Percentiles rank a stretch among this genome's conserved stretches.
Conservation (phyloP, 2,797 vertebrate genomes). For the Strix occidentalis region DNA sequence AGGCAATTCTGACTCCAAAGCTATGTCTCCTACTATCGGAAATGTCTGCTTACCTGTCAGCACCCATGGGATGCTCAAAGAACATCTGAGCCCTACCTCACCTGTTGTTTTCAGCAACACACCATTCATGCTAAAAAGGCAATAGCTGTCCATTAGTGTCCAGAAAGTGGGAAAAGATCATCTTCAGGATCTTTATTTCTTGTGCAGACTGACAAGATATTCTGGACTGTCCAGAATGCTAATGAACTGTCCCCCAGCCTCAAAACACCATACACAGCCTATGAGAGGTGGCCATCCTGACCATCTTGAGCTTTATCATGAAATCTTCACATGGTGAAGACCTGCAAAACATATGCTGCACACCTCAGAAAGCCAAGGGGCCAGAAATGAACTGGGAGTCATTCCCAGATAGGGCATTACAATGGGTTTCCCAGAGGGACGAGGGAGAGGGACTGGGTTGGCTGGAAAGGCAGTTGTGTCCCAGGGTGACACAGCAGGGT, state of each 20-base stretch:
- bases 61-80: not conserved
- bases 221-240: not conserved
- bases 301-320: not conserved
- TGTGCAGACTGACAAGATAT: not conserved
- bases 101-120: not conserved
- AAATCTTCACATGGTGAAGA: not conserved
- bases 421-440: not conserved
- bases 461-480: not conserved
- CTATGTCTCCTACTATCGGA: not conserved
- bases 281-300: not conserved
- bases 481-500: not conserved
- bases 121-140: not conserved
- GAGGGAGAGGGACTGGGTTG: not conserved
- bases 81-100: not conserved
- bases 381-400: not conserved
- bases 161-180: not conserved
- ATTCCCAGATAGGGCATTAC: not conserved
- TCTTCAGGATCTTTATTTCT: not conserved
- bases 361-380: not conserved
- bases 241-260: not conserved
- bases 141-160: not conserved
- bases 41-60: not conserved
- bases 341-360: not conserved
- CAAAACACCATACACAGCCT: not conserved
- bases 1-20: not conserved